A percentile compares a stretch with the other conserved stretches of the same genome.
Conservation (phyloP, 2,797 vertebrate species). For the Cygnus olor region DNA sequence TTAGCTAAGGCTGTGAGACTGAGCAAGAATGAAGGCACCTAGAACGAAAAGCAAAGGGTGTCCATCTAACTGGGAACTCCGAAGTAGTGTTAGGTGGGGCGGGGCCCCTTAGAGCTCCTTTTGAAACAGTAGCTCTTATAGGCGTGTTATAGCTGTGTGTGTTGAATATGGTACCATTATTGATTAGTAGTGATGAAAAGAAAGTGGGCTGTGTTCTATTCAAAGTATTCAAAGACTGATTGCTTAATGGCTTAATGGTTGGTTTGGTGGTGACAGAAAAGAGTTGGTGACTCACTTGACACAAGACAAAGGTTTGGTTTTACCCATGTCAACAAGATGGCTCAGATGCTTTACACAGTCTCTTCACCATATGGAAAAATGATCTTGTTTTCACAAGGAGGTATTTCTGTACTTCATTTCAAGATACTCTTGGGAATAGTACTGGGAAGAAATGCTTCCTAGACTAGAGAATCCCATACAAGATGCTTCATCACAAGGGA, state of each 20-base stretch:
- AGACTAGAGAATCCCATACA: not conserved
- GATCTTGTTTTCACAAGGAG: not conserved
- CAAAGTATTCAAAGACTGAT: not conserved
- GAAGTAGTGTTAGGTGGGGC: not conserved
- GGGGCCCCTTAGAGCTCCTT: not conserved
- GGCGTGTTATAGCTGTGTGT: not conserved
- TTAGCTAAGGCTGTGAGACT: not conserved
- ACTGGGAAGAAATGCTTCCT: not conserved
- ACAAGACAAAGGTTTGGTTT: not conserved
- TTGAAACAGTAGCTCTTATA: not conserved
- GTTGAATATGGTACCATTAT: not conserved
- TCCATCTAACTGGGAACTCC: not conserved
- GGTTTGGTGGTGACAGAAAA: not conserved
- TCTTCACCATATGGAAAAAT: not conserved
- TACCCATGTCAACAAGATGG: not conserved
- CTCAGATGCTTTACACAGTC: not conserved
- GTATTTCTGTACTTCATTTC: not conserved
- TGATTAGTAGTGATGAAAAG: not conserved
- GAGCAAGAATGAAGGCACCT: not conserved
- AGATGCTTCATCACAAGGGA: not conserved
- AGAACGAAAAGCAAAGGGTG: not conserved
- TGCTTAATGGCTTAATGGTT: not conserved
- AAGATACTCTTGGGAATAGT: not conserved
- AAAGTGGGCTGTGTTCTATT: not conserved
- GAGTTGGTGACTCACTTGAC: too few species aligned